These are phyloP conservation scores for Gnathonemus longibarbis DNA, from an alignment of 2,113 vertebrate species.

Conservation along the genomic window DNA sequence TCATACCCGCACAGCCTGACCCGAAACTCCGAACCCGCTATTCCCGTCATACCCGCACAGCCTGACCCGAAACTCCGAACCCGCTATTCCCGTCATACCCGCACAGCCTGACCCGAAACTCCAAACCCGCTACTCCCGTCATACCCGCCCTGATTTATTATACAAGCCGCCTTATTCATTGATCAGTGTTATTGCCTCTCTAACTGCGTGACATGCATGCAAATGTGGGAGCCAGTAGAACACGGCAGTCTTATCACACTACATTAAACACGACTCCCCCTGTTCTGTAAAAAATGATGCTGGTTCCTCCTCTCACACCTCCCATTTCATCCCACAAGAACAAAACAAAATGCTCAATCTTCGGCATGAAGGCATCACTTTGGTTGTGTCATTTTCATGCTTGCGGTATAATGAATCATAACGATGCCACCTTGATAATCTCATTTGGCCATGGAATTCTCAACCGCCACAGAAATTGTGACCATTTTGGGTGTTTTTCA, in stretches of 20 bases:
- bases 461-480: neutral
- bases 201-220: neutral
- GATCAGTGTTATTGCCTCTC: neutral
- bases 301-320: neutral
- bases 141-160: neutral
- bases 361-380: neutral
- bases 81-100: neutral
- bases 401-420: neutral
- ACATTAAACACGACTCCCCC: neutral
- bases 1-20: neutral
- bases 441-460: neutral
- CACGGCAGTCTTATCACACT: neutral
- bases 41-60: neutral
- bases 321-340: neutral
- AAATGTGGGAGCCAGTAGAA: neutral
- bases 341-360: neutral
- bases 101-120: neutral
- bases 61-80: neutral
- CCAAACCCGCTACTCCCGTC: neutral
- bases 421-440: neutral
- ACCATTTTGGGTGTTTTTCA: neutral
- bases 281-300: neutral
- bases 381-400: neutral
- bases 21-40: neutral
- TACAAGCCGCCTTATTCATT: neutral